Evolutionary conservation across 2,888 invertebrate species (phyloP), one percentile per base, ranked within the genome.

Genomic region (Saturnia japonica): DNA sequence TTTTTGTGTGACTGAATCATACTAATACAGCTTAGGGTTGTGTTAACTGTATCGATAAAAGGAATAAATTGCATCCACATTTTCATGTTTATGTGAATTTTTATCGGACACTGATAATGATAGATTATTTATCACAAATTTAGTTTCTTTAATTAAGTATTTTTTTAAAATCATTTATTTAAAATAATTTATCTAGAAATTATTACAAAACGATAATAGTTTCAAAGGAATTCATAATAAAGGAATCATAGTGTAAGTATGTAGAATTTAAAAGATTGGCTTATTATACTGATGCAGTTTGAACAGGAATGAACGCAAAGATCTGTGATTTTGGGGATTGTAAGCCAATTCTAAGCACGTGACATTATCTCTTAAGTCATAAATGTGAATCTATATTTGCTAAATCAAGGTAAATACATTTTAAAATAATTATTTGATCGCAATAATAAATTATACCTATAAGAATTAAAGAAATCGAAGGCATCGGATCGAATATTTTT

Each of bases 1-100:
- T 86, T 87, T 88, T 85, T 83, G 43, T 68, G 60, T 54, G 57
- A 71, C 71, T 67, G 73, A 71, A 62, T 70, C 72, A 72, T 72
- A 70, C 69, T 72, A 71, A 70, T 34, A 64, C 57, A 14, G 25
- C 57, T 14, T 64, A 64, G 40, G 64, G 40, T 28, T 54, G 67
- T 42, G 19, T 11, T 40, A 42, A 60, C 12, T 47, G 11, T 67
- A 25, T 67, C 70, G 70, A 43, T 68, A 19, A 25, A 67, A 22
- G 19, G 7, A 19, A 69, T 69, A 42, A 42, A 70, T 47, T 47
- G 8, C 54, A 43, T 14, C 22, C 9, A n/a, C 22, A 67, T 67
- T 67, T 67, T 54, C 22, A 11, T 54, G 54, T 45, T 28, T 25
- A 64, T 64, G 64, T 40, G 64, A n/a, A 22, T 40, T 64, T 28